Percentiles rank a stretch among this genome's conserved stretches.
These are phyloP conservation scores for Pachypsylla venusta DNA, from an alignment of 1,140 invertebrate genomes.

Conservation along the genomic window DNA sequence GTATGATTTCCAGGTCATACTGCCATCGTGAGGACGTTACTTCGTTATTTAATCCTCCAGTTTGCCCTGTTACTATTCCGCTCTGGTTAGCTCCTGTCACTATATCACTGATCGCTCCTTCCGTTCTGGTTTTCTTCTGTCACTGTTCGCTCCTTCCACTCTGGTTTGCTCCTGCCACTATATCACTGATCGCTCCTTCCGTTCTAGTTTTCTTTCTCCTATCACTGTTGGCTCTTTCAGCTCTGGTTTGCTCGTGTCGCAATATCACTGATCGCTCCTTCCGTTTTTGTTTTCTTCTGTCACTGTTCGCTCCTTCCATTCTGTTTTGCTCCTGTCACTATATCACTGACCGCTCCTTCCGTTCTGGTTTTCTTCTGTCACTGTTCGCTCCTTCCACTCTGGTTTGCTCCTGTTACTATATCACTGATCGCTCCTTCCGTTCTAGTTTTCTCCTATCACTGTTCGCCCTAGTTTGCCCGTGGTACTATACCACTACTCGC, in stretches of 20 bases:
- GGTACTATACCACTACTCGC: background rate
- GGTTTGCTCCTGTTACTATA: background rate
- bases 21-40: no score
- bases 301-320: background rate
- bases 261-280: slow-evolving; percentile 1
- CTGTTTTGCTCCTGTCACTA: background rate
- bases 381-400: background rate
- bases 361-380: background rate
- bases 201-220: background rate
- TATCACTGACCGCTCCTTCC: slow-evolving; percentile 2
- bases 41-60: no score
- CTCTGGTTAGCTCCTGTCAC: no score
- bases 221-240: background rate
- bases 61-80: no score
- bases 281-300: background rate
- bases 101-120: no score
- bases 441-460: background rate
- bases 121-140: background rate
- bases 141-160: background rate
- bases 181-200: background rate
- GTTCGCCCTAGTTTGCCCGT: background rate
- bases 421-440: slow-evolving; percentile 4
- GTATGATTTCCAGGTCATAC: no score
- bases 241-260: background rate
- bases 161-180: background rate